phyloP scores from a whole-genome alignment of 1,140 invertebrate species.

The Venturia canescens region DNA sequence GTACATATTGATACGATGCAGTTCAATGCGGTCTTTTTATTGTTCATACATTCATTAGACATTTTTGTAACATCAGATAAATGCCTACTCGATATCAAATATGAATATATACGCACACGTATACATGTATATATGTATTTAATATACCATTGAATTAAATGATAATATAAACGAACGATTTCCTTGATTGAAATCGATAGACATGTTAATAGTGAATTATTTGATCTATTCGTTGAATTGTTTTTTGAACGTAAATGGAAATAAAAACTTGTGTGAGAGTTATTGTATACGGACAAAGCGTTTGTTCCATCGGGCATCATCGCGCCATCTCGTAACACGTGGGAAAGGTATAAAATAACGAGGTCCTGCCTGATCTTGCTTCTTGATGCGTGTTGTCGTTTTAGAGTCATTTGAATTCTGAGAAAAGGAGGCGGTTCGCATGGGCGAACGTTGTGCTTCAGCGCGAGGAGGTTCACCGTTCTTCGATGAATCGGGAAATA shows the following conservation, averaged over 20 bases:
- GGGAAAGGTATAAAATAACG: slow-evolving; percentile 65
- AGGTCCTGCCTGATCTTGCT: slow-evolving; percentile 39
- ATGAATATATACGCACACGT: background rate
- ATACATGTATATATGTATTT: slow-evolving; percentile 39
- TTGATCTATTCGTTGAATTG: slow-evolving; percentile 35
- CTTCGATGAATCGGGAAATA: background rate
- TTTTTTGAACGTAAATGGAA: background rate
- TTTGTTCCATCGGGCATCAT: slow-evolving; percentile 52
- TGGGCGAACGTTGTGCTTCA: background rate
- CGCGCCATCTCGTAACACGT: slow-evolving; percentile 57
- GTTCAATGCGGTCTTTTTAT: slow-evolving; percentile 47
- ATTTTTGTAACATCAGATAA: background rate
- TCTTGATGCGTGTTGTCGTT: background rate
- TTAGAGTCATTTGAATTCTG: slow-evolving; percentile 28
- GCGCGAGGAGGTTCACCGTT: background rate
- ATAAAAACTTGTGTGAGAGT: background rate
- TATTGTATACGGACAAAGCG: slow-evolving; percentile 18
- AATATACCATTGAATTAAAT: slow-evolving; percentile 40
- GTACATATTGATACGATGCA: slow-evolving; percentile 35
- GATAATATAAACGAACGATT: slow-evolving; percentile 40
- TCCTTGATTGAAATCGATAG: slow-evolving; percentile 40
- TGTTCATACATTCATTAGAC: slow-evolving; percentile 24
- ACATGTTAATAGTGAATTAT: slow-evolving; percentile 42
- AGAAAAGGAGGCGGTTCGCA: background rate
- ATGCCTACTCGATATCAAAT: background rate